Base-by-base conservation (phyloP, 1,140 invertebrate species). In the Leucophenga varia region DNA sequence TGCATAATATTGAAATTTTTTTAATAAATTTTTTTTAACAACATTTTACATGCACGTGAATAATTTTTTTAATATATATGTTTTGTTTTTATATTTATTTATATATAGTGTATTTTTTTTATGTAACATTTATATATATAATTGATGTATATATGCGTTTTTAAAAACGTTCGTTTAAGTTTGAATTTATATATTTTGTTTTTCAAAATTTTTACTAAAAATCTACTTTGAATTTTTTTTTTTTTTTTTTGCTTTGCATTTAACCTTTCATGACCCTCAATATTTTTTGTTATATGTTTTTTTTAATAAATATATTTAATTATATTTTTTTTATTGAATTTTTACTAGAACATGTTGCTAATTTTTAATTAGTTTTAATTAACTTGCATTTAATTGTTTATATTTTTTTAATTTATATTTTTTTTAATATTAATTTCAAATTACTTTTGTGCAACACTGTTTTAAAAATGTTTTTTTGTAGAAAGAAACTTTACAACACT, bases 241-340 rank as follows among this genome's bases (percentile, higher is more conserved):
- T 50, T 41, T 47, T 35, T 37, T 57, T 12, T 21, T 30, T 30
- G 31, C 19, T 18, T 42, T 47, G 35, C 37, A 17, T 46, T 30
- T 31, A 47, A 45, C 49, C 50, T 54, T 47, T 44, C 59, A 63
- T 63, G 53, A 68, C 63, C 61, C 61, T 58, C 57, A 65, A 65
- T 49, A 61, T 65, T 65, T 60, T 59, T 54, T 51, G 49, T n/a
- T 34, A 34, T 34, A 34, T 34, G 13, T 49, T 6, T 25, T 30
- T 39, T 54, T 51, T 52, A 8, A 25, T 25, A 25, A 25, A 25
- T 34, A 34, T 34, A 34, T 25, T 25, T 10, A 25, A n/a, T n/a
- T 34, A 34, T 34, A 34, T 57, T 59, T 36, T 53, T 49, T 6
- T 25, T 6, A 10, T 5, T 6, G 22, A 25, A 25, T 25, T 25